Conservation (phyloP, 2,888 invertebrate genomes). For the Patella ulyssiponensis region DNA sequence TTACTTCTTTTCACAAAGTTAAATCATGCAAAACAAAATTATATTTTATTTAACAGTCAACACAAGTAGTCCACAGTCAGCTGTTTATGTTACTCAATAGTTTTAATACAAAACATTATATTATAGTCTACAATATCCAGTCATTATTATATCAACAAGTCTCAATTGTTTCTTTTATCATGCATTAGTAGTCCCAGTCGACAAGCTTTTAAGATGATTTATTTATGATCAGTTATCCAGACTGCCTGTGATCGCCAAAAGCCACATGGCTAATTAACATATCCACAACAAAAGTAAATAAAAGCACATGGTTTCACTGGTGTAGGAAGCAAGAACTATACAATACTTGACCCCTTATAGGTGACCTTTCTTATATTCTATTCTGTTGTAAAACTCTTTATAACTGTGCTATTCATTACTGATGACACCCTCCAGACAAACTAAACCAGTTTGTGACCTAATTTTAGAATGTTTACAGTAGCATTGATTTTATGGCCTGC, state of each 20-base stretch:
- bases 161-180: constrained; percentile 11
- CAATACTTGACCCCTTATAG: constrained; percentile 19
- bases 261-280: constrained; percentile 52
- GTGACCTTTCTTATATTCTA: constrained; percentile 7
- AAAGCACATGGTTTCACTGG: constrained; percentile 24
- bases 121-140: no score
- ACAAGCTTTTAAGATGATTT: no score
- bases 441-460: neutral
- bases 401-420: neutral
- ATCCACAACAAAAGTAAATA: constrained; percentile 36
- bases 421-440: neutral
- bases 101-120: no score
- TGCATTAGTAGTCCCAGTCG: neutral
- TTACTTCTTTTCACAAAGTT: no score
- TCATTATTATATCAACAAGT: neutral
- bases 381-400: constrained; percentile 5
- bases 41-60: no score
- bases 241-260: constrained; percentile 19
- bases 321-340: constrained; percentile 15
- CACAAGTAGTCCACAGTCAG: no score
- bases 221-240: neutral
- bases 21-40: no score
- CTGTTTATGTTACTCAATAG: no score
- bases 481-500: constrained; percentile 1
- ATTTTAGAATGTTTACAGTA: constrained; percentile 6